A percentile compares a stretch with the other conserved stretches of the same genome.
phyloP scores from a whole-genome alignment of 2,113 vertebrate species.

The Microtus oregoni region DNA sequence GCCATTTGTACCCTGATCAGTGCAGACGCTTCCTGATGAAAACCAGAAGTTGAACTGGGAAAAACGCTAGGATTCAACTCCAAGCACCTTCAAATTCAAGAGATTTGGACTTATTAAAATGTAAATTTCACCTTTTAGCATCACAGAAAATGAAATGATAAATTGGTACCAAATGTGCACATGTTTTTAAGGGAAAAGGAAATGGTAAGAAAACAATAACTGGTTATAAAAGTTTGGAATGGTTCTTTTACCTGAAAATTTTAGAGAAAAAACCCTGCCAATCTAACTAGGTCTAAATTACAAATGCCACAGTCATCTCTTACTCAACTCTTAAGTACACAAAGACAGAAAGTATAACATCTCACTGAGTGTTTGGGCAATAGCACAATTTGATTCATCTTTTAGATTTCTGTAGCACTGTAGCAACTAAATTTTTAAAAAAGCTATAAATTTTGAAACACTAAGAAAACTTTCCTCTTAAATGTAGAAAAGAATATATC shows the following conservation, averaged over 20 bases:
- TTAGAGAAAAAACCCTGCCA: slow-evolving; percentile 29
- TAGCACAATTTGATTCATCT: slow-evolving; percentile 47
- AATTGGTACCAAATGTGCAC: slow-evolving; percentile 35
- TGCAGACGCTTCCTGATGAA: slow-evolving; percentile 65
- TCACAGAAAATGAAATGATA: slow-evolving; percentile 36
- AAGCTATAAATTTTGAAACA: slow-evolving; percentile 73
- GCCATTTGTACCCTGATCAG: slow-evolving; percentile 10
- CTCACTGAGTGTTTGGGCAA: slow-evolving; percentile 57
- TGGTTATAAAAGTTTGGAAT: slow-evolving; percentile 45
- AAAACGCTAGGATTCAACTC: slow-evolving; percentile 36
- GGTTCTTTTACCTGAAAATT: slow-evolving; percentile 36
- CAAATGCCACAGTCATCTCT: slow-evolving; percentile 41
- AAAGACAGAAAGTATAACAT: slow-evolving; percentile 44
- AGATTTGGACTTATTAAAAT: slow-evolving; percentile 50
- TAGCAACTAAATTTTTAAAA: background rate
- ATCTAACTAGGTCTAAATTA: slow-evolving; percentile 49
- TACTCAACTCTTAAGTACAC: slow-evolving; percentile 37
- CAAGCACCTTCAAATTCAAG: slow-evolving; percentile 25
- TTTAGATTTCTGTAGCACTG: slow-evolving; percentile 50
- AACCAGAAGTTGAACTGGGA: slow-evolving; percentile 1
- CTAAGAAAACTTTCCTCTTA: slow-evolving; percentile 44
- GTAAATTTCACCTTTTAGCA: slow-evolving; percentile 65
- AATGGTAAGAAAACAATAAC: slow-evolving; percentile 32
- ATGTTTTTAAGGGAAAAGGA: background rate
- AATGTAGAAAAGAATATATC: slow-evolving; percentile 18